These are phyloP conservation scores for Xyrichtys novacula DNA, from an alignment of 2,797 vertebrate genomes.

Conservation along the genomic window DNA sequence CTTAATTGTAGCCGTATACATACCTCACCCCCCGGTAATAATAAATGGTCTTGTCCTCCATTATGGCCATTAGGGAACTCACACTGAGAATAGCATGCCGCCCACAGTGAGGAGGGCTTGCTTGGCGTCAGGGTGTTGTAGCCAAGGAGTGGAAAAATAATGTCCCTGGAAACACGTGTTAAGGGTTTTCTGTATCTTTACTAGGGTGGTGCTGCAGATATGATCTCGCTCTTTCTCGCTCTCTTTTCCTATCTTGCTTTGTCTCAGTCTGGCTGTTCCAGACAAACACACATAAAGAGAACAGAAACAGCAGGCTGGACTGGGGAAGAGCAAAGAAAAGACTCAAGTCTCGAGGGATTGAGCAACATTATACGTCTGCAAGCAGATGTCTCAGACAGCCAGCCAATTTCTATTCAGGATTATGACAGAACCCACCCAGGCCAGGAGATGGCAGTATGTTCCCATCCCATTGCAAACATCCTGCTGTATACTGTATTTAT, in stretches of 20 bases:
- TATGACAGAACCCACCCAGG: conserved; percentile 4
- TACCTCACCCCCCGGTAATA: conserved; percentile 72
- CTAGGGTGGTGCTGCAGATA: conserved; percentile 20
- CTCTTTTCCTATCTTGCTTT: conserved; percentile 12
- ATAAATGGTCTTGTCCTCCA: conserved; percentile 85
- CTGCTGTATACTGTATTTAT: conserved; percentile 2
- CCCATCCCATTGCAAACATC: conserved; percentile 45
- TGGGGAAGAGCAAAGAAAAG: conserved; percentile 36
- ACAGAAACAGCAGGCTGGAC: conserved; percentile 43
- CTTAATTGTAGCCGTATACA: conserved; percentile 86
- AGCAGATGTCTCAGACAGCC: conserved; percentile 63
- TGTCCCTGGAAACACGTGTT: conserved; percentile 68
- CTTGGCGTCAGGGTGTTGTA: conserved; percentile 61
- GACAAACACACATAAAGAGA: conserved; percentile 32
- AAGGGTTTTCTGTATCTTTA: conserved; percentile 51
- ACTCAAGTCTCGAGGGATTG: conserved; percentile 39
- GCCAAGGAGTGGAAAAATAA: conserved; percentile 66
- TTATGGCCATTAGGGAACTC: conserved; percentile 83
- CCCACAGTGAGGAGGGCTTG: conserved; percentile 74
- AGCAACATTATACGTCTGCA: conserved; percentile 59
- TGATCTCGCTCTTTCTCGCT: neutral
- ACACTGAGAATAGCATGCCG: conserved; percentile 75
- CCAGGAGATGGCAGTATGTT: conserved; percentile 85
- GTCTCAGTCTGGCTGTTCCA: conserved; percentile 6
- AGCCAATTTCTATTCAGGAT: conserved; percentile 26